A percentile compares a stretch with the other conserved stretches of the same genome.
These are phyloP conservation scores for Armadillidium nasatum DNA, from an alignment of 1,140 invertebrate genomes.

Conservation along the genomic window DNA sequence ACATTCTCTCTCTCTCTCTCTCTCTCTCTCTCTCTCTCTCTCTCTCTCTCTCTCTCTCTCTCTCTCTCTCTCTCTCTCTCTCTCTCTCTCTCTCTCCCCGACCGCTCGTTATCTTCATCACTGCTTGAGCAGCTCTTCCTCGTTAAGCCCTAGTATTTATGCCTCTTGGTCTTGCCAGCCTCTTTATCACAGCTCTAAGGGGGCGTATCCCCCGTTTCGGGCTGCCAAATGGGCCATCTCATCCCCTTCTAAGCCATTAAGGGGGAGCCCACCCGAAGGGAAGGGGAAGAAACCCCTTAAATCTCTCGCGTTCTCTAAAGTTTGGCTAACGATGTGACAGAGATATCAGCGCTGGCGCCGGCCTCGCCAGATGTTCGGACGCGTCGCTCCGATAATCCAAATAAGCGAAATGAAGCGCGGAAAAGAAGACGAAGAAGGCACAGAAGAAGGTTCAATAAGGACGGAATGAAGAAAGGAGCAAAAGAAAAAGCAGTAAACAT, in stretches of 20 bases:
- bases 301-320: constrained; percentile 6
- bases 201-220: constrained; percentile 1
- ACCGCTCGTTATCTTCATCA: background rate
- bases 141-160: constrained; percentile 4
- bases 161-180: constrained; percentile 9
- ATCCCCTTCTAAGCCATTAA: constrained; percentile 8
- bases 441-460: background rate
- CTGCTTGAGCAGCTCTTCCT: constrained; percentile 5
- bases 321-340: constrained; percentile 11
- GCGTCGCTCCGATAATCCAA: background rate
- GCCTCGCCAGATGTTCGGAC: constrained; percentile 1
- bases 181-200: constrained; percentile 12
- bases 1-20: no score
- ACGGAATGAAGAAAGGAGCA: background rate
- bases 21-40: background rate
- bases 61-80: constrained; percentile 11
- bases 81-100: background rate
- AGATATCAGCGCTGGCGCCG: constrained; percentile 1
- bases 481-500: background rate
- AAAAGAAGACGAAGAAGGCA: background rate
- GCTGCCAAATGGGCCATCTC: constrained; percentile 10
- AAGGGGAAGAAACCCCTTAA: background rate
- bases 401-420: background rate
- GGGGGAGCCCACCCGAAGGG: background rate
- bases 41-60: constrained; percentile 9